Evolutionary conservation across 2,888 invertebrate genomes (phyloP), one percentile per base, ranked within the genome.

Genomic region (Agrochola lota): DNA sequence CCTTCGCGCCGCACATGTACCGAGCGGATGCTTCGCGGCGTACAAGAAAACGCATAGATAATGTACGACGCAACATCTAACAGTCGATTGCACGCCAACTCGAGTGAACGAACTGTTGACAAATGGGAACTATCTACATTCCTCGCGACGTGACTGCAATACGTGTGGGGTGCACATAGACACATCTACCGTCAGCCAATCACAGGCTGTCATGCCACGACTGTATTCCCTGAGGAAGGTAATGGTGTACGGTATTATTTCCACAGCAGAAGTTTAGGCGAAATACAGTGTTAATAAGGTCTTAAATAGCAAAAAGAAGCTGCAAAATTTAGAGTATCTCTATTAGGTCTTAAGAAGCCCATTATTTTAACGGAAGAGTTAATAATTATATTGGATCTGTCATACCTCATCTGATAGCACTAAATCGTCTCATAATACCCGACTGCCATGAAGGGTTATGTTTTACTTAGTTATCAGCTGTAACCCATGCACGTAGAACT

Each of bases 31-130:
- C 77, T 63, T 77, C n/a, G 43, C 35, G 20, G 63, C 30, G 78
- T 57, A 59, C 64, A 87, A 85, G 84, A 85, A 86, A 78, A 83
- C 71, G 74, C 74, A 86, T 80, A 35, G 49, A 71, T 63, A 83
- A 83, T 75, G 30, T 26, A 63, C 71, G 62, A 77, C 74, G 74
- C 83, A 85, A 84, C 60, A 67, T 72, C 49, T 49, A 67, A 78
- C 66, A 75, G 49, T 62, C 72, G 71, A 82, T 74, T 76, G 84
- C 84, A 80, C 76, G 78, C 75, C 46, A 86, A 20, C 43, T 40
- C 26, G 43, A 75, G 84, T 82, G 64, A 78, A 83, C 63, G 77
- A 85, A 79, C 85, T 80, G 76, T 80, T 87, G 74, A 80, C 79
- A 74, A 86, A 87, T 85, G 63, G 73, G 75, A 84, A 83, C 70